Percentiles rank a stretch among this genome's conserved stretches.
phyloP scores from a whole-genome alignment of 2,797 vertebrate species.

The Ceyx erithaca region DNA sequence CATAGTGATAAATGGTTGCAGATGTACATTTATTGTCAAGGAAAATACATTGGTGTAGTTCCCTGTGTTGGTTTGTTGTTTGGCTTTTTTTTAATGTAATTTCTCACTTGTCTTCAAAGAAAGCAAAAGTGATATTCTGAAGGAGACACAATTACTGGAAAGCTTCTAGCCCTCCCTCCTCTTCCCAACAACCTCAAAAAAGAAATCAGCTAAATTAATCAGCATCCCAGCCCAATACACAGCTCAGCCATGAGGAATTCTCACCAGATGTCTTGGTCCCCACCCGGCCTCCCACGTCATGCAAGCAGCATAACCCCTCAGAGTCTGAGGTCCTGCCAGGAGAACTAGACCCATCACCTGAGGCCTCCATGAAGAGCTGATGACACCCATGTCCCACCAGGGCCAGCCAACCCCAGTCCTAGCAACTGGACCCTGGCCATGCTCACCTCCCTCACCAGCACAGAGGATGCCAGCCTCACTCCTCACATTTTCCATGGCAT shows the following conservation, averaged over 20 bases:
- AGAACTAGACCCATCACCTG: accelerated
- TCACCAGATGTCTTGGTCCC: slow-evolving; percentile 74
- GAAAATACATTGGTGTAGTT: slow-evolving; percentile 18
- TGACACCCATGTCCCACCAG: not conserved
- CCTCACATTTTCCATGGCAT: too few relatives aligned
- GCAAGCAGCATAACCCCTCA: slow-evolving; percentile 51
- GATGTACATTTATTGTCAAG: slow-evolving; percentile 66
- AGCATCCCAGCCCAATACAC: slow-evolving; percentile 74
- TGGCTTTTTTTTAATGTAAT: not conserved
- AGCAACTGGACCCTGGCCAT: accelerated
- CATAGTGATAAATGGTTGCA: slow-evolving; percentile 71
- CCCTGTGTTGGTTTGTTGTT: not conserved
- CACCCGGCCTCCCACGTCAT: slow-evolving; percentile 66
- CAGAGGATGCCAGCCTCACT: accelerated
- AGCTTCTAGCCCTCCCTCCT: slow-evolving; percentile 21
- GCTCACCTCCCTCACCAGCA: accelerated
- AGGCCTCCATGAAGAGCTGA: not conserved
- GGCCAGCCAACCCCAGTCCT: not conserved
- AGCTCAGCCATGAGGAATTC: slow-evolving; percentile 78
- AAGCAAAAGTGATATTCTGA: slow-evolving; percentile 61
- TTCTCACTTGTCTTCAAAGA: slow-evolving; percentile 57
- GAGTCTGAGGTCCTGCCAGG: not conserved
- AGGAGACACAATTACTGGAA: slow-evolving; percentile 64
- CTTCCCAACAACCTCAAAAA: slow-evolving; percentile 58
- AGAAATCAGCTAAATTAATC: slow-evolving; percentile 72